Base-by-base conservation (phyloP, 2,888 invertebrate genomes). In the Norana najaformis region DNA sequence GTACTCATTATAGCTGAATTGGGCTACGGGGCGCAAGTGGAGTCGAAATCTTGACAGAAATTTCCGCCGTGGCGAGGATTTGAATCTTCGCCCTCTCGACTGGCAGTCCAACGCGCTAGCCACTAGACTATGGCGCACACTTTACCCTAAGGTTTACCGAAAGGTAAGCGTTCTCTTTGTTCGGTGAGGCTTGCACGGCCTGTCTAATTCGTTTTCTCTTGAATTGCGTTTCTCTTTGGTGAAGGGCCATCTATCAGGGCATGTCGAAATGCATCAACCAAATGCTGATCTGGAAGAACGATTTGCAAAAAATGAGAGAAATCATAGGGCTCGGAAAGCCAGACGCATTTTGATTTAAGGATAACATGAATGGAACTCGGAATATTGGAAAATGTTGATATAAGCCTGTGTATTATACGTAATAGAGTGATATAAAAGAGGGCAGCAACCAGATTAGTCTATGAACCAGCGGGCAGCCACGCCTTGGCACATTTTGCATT, bases 361-460 rank as follows among this genome's bases (percentile, higher is more conserved):
- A 8, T 13, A 69, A 30, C 69, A 69, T 69, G 69, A 69, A 69
- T 69, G 30, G 69, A 69, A 69, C n/a, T 69, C 69, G 11, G 69
- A 69, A 69, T 69, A 69, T 69, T 69, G 69, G n/a, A 69, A 47
- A 69, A 69, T 69, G 69, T 69, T 69, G 4, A 69, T n/a, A n/a
- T n/a, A 69, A 69, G 8, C 30, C 69, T 69, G 69, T n/a, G n/a
- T 69, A 69, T 69, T n/a, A n/a, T 8, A n/a, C 69, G n/a, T 69
- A 69, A 69, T 69, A n/a, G 69, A 69, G 69, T n/a, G 69, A n/a
- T n/a, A 69, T n/a, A 69, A 69, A 69, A 69, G 69, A 30, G n/a
- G 69, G 69, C 69, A 30, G 69, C n/a, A 69, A 69, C 69, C 69
- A 69, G 69, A n/a, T 69, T 69, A 69, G 69, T 30, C 30, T 69